Percentiles rank a stretch among this genome's conserved stretches.
Evolutionary conservation across 2,797 vertebrate genomes (phyloP).

Genomic region (Toxotes lorentzi): DNA sequence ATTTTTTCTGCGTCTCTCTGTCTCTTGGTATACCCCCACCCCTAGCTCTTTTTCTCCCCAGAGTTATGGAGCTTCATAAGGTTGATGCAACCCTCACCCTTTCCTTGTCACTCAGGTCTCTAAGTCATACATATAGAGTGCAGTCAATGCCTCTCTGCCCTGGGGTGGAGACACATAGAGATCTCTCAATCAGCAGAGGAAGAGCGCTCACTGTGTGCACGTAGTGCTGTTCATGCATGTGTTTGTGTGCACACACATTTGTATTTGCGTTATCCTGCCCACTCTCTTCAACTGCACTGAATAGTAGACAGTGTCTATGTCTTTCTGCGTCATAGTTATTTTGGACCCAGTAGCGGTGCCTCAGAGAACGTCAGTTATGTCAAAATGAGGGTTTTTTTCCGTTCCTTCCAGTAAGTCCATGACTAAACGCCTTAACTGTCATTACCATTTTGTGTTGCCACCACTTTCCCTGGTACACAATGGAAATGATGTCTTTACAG

Average conservation of each 20-base stretch:
- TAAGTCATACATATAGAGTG: constrained; percentile 45
- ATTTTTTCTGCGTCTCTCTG: background rate
- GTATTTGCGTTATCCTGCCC: background rate
- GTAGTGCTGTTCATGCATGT: constrained; percentile 4
- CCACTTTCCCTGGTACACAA: constrained; percentile 69
- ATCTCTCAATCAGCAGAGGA: constrained; percentile 4
- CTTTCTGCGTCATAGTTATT: constrained; percentile 38
- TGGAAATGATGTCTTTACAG: constrained; percentile 71
- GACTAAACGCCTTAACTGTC: constrained; percentile 78
- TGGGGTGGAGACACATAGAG: constrained; percentile 29
- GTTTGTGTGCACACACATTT: background rate
- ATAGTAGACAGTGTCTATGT: constrained; percentile 20
- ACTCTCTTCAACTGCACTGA: constrained; percentile 15
- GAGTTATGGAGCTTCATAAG: constrained; percentile 38
- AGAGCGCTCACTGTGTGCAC: constrained; percentile 1
- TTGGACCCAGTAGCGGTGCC: constrained; percentile 21
- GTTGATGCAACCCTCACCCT: constrained; percentile 54
- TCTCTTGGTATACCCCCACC: constrained; percentile 1
- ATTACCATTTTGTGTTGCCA: constrained; percentile 77
- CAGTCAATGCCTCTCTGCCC: constrained; percentile 36
- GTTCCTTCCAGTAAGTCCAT: constrained; percentile 62
- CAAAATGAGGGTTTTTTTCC: constrained; percentile 45
- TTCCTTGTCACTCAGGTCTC: constrained; percentile 44
- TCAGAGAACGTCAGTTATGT: constrained; percentile 50
- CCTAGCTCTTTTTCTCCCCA: background rate